Base-by-base conservation (phyloP, 1,140 invertebrate genomes). In the Delia radicum region DNA sequence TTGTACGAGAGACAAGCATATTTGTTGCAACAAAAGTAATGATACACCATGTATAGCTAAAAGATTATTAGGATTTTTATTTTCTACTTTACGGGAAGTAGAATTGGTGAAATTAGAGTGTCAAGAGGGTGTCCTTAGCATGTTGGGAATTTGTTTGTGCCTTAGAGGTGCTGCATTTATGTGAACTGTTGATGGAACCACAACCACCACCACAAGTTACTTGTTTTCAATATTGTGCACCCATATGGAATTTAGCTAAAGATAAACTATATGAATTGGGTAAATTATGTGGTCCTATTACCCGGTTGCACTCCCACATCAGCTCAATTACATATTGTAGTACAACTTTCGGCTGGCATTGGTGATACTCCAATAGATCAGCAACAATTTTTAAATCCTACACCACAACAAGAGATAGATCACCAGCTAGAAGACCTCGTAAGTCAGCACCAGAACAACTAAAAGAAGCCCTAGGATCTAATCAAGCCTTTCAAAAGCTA, bases 91-190 rank as follows among this genome's bases (percentile, higher is more conserved):
- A 18, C 79, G 84, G 2, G 85, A 86, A 73, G 79, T 86, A 26
- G 85, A 86, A 33, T 79, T 79, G 18, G 79, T 86, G 6, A 85
- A 85, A 67, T 67, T 86, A 24, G 85, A 86, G 71, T 87, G 91
- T 76, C 93, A 94, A 26, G 90, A 92, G 62, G 97, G 97, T 33
- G 94, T n/a, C 96, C 0, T 88, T 96, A 2, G 92, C 94, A 63
- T 98, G 95, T 85, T 99, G 97, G 97, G 92, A 96, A 46, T 96
- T 98, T 81, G 89, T 98, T 0, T 96, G 95, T 76, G 95, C 94
- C 75, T 88, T 97, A 74, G 96, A 98, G 88, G 94, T 98, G 18
- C 87, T 98, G 65, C 90, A 93, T 33, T 92, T 92, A 0, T 94
- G 93, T 85, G 92, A 94, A 77, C 89, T 90, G 78, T 91, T 92